Base-by-base conservation (phyloP, 2,797 vertebrate genomes). In the Tadarida brasiliensis region DNA sequence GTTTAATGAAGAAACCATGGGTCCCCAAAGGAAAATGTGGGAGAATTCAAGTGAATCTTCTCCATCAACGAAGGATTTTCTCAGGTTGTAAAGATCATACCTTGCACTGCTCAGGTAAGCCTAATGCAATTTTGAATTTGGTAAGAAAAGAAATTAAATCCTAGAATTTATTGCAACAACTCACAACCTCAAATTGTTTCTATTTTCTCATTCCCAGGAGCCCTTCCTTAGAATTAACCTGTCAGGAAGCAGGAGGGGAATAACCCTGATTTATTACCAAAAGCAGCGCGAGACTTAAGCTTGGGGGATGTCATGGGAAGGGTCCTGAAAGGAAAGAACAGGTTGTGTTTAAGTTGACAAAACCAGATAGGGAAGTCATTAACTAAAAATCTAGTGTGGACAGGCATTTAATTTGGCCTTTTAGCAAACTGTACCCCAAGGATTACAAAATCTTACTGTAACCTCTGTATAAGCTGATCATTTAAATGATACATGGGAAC, bases 221-320 rank as follows among this genome's bases (percentile, higher is more conserved):
- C 20, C 54, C 59, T 96, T 95, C 86, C 81, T 88, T 92, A 92
- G 97, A 97, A 98, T 97, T 97, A 96, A 97, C 95, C 91, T 98
- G 97, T 96, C 97, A 97, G 95, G 77, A 83, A 90, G 92, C 83
- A 91, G 71, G 94, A 81, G 96, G 63, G 77, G 91, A 89, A 94
- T 91, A 96, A 96, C 84, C 49, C 96, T 97, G 95, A 98, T 98
- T 97, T 97, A 98, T 95, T 97, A 91, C 96, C 82, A 70, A 96
- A 90, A 92, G 88, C 81, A 92, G 93, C 95, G 90, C 85, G 88
- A 94, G 88, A 92, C 49, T 92, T 95, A 95, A 96, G 84, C 86
- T 92, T 77, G 78, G 93, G 91, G 57, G 87, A 82, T 87, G 73
- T 94, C 74, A 78, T 67, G 63, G 68, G 51, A 87, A 73, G 76